These are phyloP conservation scores for Drosophila affinis DNA, from an alignment of 2,888 invertebrate genomes.

Conservation along the genomic window DNA sequence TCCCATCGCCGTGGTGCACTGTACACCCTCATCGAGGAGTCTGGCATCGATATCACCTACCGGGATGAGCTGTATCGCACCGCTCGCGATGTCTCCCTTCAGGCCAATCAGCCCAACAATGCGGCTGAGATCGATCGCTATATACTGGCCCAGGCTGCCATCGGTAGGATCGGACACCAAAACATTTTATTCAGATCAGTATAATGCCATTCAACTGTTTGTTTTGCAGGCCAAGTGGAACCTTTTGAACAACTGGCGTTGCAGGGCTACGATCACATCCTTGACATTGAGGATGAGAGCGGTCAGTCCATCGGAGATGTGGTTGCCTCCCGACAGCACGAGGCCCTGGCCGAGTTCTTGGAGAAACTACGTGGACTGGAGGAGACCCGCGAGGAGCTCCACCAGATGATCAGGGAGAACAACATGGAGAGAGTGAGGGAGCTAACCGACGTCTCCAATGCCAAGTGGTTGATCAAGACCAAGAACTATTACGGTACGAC, in stretches of 20 bases:
- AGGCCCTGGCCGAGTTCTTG: conserved; percentile 88
- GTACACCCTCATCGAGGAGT: conserved; percentile 91
- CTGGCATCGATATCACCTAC: conserved; percentile 91
- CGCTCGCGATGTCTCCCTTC: conserved; percentile 92
- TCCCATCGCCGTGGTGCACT: conserved; percentile 92
- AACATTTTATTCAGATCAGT: neutral
- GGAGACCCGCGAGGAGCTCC: conserved; percentile 91
- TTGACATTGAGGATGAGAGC: conserved; percentile 90
- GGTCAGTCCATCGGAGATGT: conserved; percentile 89
- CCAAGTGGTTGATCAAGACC: conserved; percentile 79
- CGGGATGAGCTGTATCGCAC: conserved; percentile 94
- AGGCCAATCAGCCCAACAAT: conserved; percentile 91
- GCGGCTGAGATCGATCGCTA: conserved; percentile 92
- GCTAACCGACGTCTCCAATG: conserved; percentile 84
- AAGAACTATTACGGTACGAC: conserved; percentile 84
- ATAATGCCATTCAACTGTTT: neutral
- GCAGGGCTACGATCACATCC: conserved; percentile 94
- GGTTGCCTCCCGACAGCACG: conserved; percentile 88
- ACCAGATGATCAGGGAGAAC: conserved; percentile 88
- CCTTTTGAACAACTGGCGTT: conserved; percentile 86
- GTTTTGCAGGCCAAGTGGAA: conserved; percentile 86
- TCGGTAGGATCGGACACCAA: conserved; percentile 85
- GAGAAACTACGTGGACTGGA: conserved; percentile 90
- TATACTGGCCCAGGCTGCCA: conserved; percentile 90
- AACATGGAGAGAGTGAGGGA: conserved; percentile 86